Evolutionary conservation across 2,797 vertebrate genomes (phyloP).

Genomic region (Tragelaphus eurycerus): DNA sequence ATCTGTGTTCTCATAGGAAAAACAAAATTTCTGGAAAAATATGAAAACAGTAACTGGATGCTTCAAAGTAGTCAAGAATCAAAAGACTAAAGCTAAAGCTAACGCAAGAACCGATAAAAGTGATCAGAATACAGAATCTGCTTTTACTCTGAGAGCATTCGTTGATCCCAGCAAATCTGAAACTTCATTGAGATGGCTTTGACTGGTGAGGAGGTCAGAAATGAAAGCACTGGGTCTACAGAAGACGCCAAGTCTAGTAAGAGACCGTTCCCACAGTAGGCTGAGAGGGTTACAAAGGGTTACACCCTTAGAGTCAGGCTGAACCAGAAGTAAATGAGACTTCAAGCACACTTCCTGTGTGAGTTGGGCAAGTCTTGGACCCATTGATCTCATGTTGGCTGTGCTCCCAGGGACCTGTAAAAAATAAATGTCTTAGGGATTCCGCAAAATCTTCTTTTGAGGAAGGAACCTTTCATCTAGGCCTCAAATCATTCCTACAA

Average conservation of each 20-base stretch:
- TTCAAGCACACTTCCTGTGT: not conserved
- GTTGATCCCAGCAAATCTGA: not conserved
- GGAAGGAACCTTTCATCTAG: not conserved
- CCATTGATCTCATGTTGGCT: not conserved
- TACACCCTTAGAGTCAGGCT: no score
- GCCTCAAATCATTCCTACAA: not conserved
- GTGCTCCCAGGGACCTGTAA: not conserved
- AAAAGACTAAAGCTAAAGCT: not conserved
- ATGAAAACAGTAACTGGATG: not conserved
- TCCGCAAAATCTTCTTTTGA: not conserved
- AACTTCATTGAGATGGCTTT: not conserved
- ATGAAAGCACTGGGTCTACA: not conserved
- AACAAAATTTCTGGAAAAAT: not conserved
- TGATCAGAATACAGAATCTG: not conserved
- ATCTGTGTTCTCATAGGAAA: not conserved
- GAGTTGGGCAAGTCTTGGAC: not conserved
- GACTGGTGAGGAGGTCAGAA: not conserved
- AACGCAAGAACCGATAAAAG: not conserved
- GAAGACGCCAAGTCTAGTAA: not conserved
- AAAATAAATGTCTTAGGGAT: not conserved
- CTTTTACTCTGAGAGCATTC: not conserved
- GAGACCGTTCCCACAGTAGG: not conserved
- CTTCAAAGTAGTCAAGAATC: not conserved
- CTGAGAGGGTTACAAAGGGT: not conserved
- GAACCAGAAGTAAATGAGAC: not conserved